phyloP scores from a whole-genome alignment of 2,113 vertebrate genomes.

The Patagioenas fasciata region DNA sequence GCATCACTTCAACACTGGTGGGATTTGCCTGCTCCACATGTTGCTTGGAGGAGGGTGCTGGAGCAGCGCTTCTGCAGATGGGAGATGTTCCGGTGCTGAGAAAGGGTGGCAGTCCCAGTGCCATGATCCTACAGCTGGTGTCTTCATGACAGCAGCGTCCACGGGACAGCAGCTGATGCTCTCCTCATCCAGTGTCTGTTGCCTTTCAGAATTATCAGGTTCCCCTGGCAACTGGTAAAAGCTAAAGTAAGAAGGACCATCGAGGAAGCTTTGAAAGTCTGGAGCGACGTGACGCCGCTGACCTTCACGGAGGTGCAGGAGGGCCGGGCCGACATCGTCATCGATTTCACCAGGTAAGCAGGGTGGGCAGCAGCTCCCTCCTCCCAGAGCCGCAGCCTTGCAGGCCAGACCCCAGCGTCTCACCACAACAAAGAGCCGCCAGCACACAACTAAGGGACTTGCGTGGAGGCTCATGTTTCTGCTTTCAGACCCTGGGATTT shows the following conservation, averaged over 20 bases:
- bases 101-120: not conserved
- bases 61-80: not conserved
- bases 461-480: not conserved
- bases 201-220: conserved; percentile 80
- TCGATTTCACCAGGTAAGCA: conserved; percentile 81
- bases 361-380: not conserved
- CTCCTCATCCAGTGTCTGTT: not conserved
- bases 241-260: conserved; percentile 82
- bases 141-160: not conserved
- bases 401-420: not conserved
- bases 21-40: not conserved
- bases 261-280: conserved; percentile 86
- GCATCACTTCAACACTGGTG: not conserved
- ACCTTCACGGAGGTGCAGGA: conserved; percentile 88
- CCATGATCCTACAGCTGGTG: not conserved
- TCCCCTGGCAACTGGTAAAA: conserved; percentile 87
- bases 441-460: not conserved
- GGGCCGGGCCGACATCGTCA: conserved; percentile 87
- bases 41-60: not conserved
- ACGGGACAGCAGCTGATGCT: not conserved
- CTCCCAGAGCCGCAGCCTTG: not conserved
- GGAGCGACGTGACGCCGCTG: conserved; percentile 90
- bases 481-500: not conserved
- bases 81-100: not conserved
- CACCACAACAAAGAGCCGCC: not conserved